Evolutionary conservation across 2,888 invertebrate species (phyloP).

Genomic region (Heterodera filipjevi): DNA sequence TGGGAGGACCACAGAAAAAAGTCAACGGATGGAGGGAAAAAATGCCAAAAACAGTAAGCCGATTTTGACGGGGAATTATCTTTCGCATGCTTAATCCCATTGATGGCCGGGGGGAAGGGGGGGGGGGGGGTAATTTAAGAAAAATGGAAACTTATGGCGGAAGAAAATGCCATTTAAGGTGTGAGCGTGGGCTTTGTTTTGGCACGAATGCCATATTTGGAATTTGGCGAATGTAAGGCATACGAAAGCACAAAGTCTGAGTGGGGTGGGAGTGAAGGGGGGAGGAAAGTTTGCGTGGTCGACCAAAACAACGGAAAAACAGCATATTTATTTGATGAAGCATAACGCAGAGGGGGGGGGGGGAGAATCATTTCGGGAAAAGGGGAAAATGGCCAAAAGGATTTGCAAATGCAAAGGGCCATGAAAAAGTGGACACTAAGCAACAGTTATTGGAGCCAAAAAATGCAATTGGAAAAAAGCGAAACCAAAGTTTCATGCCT

Average conservation of each 20-base stretch:
- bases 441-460: no score
- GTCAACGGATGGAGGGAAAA: constrained; percentile 8
- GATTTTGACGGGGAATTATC: background rate
- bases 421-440: no score
- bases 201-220: constrained; percentile 2
- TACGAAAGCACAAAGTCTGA: background rate
- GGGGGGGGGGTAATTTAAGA: background rate
- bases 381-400: background rate
- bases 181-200: background rate
- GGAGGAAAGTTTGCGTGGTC: constrained; percentile 3
- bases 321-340: background rate
- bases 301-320: background rate
- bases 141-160: background rate
- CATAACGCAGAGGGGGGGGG: background rate
- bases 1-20: background rate
- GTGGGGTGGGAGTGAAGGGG: constrained; percentile 3
- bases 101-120: no score
- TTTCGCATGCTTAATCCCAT: background rate
- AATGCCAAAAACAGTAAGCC: background rate
- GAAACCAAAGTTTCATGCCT: no score
- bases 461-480: no score
- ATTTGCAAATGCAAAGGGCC: background rate
- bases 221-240: background rate
- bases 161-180: background rate
- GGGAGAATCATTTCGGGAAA: background rate